phyloP scores from a whole-genome alignment of 2,888 invertebrate species.

The Lydus trimaculatus region DNA sequence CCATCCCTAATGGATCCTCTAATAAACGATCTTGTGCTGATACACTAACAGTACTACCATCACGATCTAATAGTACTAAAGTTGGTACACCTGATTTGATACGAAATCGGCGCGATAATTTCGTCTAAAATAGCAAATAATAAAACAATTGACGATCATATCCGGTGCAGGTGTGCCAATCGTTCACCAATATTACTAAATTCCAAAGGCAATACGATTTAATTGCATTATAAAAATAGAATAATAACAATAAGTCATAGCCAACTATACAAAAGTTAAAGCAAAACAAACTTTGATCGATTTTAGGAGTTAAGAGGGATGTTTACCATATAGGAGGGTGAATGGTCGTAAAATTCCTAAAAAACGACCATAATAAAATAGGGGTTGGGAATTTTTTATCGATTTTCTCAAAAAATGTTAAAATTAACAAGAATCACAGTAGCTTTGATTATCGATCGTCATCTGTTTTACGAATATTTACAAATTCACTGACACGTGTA shows the following conservation, averaged over 20 bases:
- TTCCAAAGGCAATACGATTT: not conserved
- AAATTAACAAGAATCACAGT: not conserved
- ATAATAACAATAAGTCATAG: not conserved
- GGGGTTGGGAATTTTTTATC: no score
- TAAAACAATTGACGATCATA: not conserved
- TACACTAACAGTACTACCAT: conserved; percentile 70
- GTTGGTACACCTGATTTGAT: conserved; percentile 80
- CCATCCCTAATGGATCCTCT: conserved; percentile 70
- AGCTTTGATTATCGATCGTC: not conserved
- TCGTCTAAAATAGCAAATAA: conserved; percentile 66
- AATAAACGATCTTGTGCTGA: conserved; percentile 70
- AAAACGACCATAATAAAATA: not conserved
- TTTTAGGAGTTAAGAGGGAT: not conserved
- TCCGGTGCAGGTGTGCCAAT: no score
- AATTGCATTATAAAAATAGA: not conserved
- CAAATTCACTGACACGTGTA: conserved; percentile 25
- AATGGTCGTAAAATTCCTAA: not conserved
- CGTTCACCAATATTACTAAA: not conserved
- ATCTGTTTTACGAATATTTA: not conserved
- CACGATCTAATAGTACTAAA: conserved; percentile 72
- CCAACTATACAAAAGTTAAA: not conserved
- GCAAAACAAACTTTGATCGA: not conserved
- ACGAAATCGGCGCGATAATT: conserved; percentile 77
- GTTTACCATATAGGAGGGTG: not conserved
- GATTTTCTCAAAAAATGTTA: no score